A percentile compares a stretch with the other conserved stretches of the same genome.
Conservation (phyloP, 2,888 invertebrate species). For the Zaprionus bogoriensis region DNA sequence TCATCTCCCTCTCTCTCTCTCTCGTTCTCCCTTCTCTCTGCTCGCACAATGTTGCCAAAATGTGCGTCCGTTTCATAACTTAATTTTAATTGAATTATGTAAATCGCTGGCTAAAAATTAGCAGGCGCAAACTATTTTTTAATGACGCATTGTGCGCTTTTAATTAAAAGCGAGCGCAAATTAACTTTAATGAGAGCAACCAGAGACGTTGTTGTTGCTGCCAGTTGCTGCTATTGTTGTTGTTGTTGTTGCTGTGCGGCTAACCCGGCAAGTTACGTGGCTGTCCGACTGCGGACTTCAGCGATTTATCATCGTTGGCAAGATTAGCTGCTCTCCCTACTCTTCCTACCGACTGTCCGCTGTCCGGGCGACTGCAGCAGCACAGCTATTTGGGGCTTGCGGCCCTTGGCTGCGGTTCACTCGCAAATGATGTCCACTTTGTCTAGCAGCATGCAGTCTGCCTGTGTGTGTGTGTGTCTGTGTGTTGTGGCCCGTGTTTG, state of each 20-base stretch:
- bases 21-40: neutral
- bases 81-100: constrained; percentile 77
- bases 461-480: constrained; percentile 10
- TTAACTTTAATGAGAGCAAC: constrained; percentile 72
- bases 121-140: constrained; percentile 78
- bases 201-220: too few relatives aligned
- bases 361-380: neutral
- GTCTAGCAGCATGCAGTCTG: constrained; percentile 18
- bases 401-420: constrained; percentile 36
- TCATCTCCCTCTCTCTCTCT: neutral
- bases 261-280: constrained; percentile 14
- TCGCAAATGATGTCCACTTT: constrained; percentile 72
- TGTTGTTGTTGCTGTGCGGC: constrained; percentile 12
- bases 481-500: constrained; percentile 17
- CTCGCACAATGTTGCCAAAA: constrained; percentile 37
- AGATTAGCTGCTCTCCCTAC: constrained; percentile 52
- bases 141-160: constrained; percentile 71
- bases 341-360: neutral
- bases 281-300: constrained; percentile 36
- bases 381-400: neutral
- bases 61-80: constrained; percentile 73
- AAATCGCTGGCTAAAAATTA: constrained; percentile 75
- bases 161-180: constrained; percentile 74
- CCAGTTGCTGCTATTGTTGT: neutral
- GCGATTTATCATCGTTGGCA: constrained; percentile 65